Evolutionary conservation across 37 sponge, comb jelly and placozoan genomes (phyloP).

Genomic region (Crambe crambe): DNA sequence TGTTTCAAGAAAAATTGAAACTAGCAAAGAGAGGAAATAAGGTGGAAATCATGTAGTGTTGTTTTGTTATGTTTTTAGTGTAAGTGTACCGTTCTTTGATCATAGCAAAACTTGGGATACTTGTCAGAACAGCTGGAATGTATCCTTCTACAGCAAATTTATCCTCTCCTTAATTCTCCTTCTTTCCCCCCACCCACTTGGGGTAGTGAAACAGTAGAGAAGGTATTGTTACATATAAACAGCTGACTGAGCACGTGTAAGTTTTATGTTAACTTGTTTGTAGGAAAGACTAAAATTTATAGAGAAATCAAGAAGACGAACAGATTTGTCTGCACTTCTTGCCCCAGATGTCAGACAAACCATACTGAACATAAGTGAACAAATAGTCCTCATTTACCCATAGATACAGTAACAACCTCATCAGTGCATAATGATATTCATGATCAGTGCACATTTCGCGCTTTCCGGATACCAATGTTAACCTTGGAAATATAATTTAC

Average conservation of each 20-base stretch:
- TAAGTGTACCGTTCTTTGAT: neutral
- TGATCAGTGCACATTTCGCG: no score
- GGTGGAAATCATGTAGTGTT: constrained; percentile 3
- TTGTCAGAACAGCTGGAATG: constrained; percentile 15
- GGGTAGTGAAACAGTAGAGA: constrained; percentile 30
- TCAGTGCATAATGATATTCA: no score
- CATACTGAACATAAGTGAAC: constrained; percentile 26
- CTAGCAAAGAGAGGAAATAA: constrained; percentile 20
- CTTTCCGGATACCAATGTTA: neutral
- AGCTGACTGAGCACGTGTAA: no score
- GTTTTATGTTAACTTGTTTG: neutral
- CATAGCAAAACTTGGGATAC: constrained; percentile 18
- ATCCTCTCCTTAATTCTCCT: constrained; percentile 15
- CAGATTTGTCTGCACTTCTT: constrained; percentile 3
- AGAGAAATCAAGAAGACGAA: constrained; percentile 2
- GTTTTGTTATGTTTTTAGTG: neutral
- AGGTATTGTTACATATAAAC: constrained; percentile 32
- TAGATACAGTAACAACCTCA: neutral
- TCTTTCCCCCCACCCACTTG: constrained; percentile 22
- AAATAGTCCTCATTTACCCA: constrained; percentile 25
- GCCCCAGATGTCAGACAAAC: constrained; percentile 19
- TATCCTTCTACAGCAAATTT: constrained; percentile 17
- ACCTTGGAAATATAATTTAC: neutral
- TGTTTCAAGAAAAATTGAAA: constrained; percentile 36
- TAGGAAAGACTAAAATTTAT: constrained; percentile 43